Base-by-base conservation (phyloP, 2,888 invertebrate species). In the Teleiodes luculella region DNA sequence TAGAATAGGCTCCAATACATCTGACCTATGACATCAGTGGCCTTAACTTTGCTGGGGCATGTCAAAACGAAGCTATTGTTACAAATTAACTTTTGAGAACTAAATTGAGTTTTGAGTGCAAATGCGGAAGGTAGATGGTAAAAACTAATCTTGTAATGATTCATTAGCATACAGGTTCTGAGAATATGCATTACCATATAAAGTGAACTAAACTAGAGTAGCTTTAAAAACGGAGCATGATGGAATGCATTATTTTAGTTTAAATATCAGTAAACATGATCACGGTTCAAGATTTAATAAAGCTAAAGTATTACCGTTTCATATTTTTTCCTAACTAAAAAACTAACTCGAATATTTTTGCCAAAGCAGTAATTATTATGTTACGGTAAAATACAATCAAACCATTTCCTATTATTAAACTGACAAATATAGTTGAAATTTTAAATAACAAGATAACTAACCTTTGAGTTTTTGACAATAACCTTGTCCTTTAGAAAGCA, bases 21-120 rank as follows among this genome's bases (percentile, higher is more conserved):
- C 59, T 79, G 79, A 86, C 80, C 81, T 83, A 84, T 86, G 82
- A 84, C 76, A 80, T 84, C 80, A 84, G 63, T 67, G 67, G 67
- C 72, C 75, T 76, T 68, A 72, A 57, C 65, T 67, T 67, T 68
- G 65, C 66, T 66, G 66, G 63, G 68, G 65, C 77, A 72, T 78
- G 74, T 75, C 76, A 75, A 69, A 76, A 57, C 56, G 56, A 30
- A 52, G 50, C 66, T 62, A 67, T 71, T 67, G 66, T 68, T 65
- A 55, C 50, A 48, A 66, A 74, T 70, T 61, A 64, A 64, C 61
- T 61, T 68, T 71, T 65, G 62, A 49, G 60, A 62, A 62, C 57
- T 14, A 64, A 62, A 61, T 70, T 65, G 60, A 62, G 66, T 57
- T 52, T 54, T 51, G 51, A 14, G 61, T 56, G 58, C 62, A 63